These are phyloP conservation scores for Cordilura impudica DNA, from an alignment of 2,888 invertebrate species.

Conservation along the genomic window DNA sequence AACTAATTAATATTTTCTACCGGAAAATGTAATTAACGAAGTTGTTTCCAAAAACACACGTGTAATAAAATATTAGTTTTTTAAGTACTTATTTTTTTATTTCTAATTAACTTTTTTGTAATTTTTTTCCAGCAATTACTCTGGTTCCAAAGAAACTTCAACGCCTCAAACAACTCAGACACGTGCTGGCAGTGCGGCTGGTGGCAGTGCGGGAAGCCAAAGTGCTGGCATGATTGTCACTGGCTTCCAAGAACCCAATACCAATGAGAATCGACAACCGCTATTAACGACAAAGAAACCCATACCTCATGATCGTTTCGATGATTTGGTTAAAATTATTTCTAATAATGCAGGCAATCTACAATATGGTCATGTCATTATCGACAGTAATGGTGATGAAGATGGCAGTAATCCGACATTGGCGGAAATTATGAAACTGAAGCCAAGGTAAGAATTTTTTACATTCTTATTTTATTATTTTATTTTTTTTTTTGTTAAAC, in stretches of 20 bases:
- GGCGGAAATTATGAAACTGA: constrained; percentile 82
- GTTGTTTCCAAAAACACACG: neutral
- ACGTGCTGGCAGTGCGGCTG: constrained; percentile 64
- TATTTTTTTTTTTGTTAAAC: no score
- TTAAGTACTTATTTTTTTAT: neutral
- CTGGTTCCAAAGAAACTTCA: constrained; percentile 77
- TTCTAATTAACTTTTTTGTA: constrained; percentile 1
- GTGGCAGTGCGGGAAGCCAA: constrained; percentile 69
- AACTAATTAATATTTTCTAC: no score
- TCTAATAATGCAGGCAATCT: constrained; percentile 65
- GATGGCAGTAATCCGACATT: constrained; percentile 83
- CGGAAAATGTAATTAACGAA: no score
- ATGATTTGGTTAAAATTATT: constrained; percentile 71
- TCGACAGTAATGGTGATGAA: constrained; percentile 77
- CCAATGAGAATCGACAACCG: constrained; percentile 64
- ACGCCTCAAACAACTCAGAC: constrained; percentile 70
- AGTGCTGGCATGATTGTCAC: constrained; percentile 67
- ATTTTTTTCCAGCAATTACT: constrained; percentile 74
- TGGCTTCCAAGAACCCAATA: constrained; percentile 65
- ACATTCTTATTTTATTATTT: constrained; percentile 28
- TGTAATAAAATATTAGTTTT: constrained; percentile 2
- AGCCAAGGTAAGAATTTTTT: constrained; percentile 79
- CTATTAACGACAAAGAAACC: constrained; percentile 71
- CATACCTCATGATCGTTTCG: constrained; percentile 74
- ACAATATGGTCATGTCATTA: constrained; percentile 76